Evolutionary conservation across 1,140 invertebrate species (phyloP).

Genomic region (Lethrus apterus): DNA sequence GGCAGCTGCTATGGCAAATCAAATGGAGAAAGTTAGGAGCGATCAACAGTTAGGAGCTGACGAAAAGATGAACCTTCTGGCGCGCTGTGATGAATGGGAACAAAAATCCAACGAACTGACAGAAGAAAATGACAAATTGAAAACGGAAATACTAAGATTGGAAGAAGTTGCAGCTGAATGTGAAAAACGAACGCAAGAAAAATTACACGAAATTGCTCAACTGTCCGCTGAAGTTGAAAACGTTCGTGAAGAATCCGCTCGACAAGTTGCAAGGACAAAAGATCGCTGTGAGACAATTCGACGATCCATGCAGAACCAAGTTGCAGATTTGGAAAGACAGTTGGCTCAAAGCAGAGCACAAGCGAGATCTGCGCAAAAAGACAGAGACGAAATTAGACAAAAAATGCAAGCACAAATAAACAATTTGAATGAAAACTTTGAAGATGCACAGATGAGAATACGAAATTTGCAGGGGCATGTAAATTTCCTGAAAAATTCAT

Average conservation of each 20-base stretch:
- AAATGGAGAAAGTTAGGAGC: slow-evolving; percentile 35
- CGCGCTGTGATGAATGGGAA: slow-evolving; percentile 38
- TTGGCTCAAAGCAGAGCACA: slow-evolving; percentile 54
- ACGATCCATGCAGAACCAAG: slow-evolving; percentile 52
- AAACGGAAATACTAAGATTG: slow-evolving; percentile 40
- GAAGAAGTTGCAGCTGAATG: slow-evolving; percentile 47
- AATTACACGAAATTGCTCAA: slow-evolving; percentile 50
- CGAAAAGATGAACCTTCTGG: slow-evolving; percentile 35
- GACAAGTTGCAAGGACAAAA: slow-evolving; percentile 49
- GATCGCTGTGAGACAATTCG: slow-evolving; percentile 53
- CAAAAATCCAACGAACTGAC: slow-evolving; percentile 40
- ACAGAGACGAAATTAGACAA: slow-evolving; percentile 57
- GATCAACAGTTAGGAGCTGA: slow-evolving; percentile 35
- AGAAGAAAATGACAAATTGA: slow-evolving; percentile 46
- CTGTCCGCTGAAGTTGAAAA: slow-evolving; percentile 59
- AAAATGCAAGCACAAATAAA: slow-evolving; percentile 62
- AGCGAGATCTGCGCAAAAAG: slow-evolving; percentile 55
- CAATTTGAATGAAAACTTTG: slow-evolving; percentile 58
- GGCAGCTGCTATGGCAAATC: slow-evolving; percentile 35
- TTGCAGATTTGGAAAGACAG: slow-evolving; percentile 57
- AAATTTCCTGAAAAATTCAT: slow-evolving; percentile 53
- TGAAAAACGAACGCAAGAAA: slow-evolving; percentile 46
- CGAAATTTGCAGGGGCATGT: slow-evolving; percentile 56
- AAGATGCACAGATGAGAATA: slow-evolving; percentile 58
- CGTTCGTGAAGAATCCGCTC: slow-evolving; percentile 60